Evolutionary conservation across 2,888 invertebrate species (phyloP).

Genomic region (Chrysomela aeneicollis): DNA sequence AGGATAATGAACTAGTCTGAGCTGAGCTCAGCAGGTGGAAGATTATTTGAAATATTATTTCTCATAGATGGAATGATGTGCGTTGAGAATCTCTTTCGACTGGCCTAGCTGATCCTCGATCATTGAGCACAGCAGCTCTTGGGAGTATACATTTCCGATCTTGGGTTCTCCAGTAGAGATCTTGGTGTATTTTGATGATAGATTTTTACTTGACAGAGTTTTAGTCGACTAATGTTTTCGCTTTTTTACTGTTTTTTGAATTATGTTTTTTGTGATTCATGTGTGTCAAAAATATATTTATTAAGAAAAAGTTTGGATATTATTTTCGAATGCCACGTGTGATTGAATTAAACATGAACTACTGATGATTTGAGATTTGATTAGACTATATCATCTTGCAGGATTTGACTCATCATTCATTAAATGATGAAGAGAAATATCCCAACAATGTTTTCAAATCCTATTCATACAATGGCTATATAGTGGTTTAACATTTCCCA

Average conservation of each 20-base stretch:
- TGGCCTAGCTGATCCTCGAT: conserved; percentile 19
- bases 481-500: too few species aligned
- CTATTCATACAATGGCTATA: too few species aligned
- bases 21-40: too few species aligned
- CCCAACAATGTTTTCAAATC: too few species aligned
- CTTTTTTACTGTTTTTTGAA: conserved; percentile 1
- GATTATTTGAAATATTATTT: too few species aligned
- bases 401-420: too few species aligned
- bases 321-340: neutral
- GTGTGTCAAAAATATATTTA: conserved; percentile 6
- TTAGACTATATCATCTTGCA: too few species aligned
- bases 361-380: neutral
- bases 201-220: conserved; percentile 7
- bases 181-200: conserved; percentile 16
- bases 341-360: neutral
- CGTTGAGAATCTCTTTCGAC: neutral
- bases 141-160: conserved; percentile 47
- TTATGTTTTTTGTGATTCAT: conserved; percentile 4
- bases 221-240: neutral
- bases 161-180: conserved; percentile 15
- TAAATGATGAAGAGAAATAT: too few species aligned
- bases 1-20: too few species aligned
- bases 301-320: neutral
- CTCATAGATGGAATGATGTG: too few species aligned
- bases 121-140: conserved; percentile 51